Base-by-base conservation (phyloP, 35 echinoderm and acorn worm genomes). In the Hemicentrotus pulcherrimus region DNA sequence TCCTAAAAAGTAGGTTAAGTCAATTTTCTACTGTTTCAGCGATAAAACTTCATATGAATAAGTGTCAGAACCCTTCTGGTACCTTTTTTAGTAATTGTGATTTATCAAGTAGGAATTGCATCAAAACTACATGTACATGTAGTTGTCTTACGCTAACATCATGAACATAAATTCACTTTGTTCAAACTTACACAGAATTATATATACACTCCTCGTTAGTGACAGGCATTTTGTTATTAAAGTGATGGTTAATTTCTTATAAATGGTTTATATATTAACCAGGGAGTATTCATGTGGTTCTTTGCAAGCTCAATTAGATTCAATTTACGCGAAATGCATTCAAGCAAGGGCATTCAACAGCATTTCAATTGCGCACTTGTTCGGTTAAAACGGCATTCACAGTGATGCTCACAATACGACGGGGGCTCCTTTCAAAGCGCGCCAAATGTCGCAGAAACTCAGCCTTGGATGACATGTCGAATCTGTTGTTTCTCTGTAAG, bases 251-350 rank as follows among this genome's bases (percentile, higher is more conserved):
- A 78, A 28, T 78, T 78, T n/a, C 65, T n/a, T 78, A 6, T n/a
- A 78, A 78, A 78, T 78, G 65, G 65, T 78, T 78, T 78, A 78
- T 78, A 78, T 28, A 78, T 78, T 78, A 78, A 78, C 65, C 65
- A 78, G 28, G 65, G 65, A 78, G 22, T 18, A 78, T 78, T 78
- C 65, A 78, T 22, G 19, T 78, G 65, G 65, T 8, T 78, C 65
- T 78, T 78, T 78, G 19, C 65, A 78, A 28, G 65, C 65, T 78
- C 65, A 78, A 78, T 78, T 78, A 78, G 65, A 78, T 78, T 78
- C 28, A 78, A 78, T 78, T 78, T 22, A 78, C 65, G 19, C 65
- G 18, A 78, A 28, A 78, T 78, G 18, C 65, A 78, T n/a, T 78
- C 65, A n/a, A 78, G 65, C 65, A 78, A 78, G 24, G 19, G 28